Percentiles rank a stretch among this genome's conserved stretches.
Evolutionary conservation across 2,888 invertebrate genomes (phyloP).

Genomic region (Tenthredo amoena): DNA sequence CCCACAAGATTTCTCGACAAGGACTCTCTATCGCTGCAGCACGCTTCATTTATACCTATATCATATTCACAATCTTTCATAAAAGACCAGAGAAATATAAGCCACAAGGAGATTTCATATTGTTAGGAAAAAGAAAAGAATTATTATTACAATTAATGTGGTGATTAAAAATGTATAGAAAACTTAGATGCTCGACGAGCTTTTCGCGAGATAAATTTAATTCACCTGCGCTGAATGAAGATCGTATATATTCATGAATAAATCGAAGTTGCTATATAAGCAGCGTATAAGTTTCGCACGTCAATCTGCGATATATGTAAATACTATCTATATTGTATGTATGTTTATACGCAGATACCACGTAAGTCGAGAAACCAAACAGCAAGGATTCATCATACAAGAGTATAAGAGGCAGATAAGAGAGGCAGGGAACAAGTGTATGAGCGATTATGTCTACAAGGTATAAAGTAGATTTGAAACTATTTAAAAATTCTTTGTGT

Average conservation of each 20-base stretch:
- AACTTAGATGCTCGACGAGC: not conserved
- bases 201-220: not conserved
- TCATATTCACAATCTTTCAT: not conserved
- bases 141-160: not conserved
- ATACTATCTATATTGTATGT: not conserved
- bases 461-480: not conserved
- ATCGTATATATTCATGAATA: not conserved
- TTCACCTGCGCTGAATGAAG: too few relatives aligned
- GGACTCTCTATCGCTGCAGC: not conserved
- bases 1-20: not conserved
- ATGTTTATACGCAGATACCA: not conserved
- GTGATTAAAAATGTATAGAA: not conserved
- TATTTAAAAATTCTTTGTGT: not conserved
- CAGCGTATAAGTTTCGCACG: not conserved
- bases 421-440: constrained; percentile 5
- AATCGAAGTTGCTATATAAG: not conserved
- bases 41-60: not conserved
- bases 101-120: not conserved
- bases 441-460: not conserved
- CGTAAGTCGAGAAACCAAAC: not conserved
- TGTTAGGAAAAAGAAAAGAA: not conserved
- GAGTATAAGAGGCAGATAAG: not conserved
- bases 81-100: not conserved
- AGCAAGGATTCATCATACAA: not conserved
- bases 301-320: not conserved